Conservation (phyloP, 2,888 invertebrate species). For the Diogma glabrata region DNA sequence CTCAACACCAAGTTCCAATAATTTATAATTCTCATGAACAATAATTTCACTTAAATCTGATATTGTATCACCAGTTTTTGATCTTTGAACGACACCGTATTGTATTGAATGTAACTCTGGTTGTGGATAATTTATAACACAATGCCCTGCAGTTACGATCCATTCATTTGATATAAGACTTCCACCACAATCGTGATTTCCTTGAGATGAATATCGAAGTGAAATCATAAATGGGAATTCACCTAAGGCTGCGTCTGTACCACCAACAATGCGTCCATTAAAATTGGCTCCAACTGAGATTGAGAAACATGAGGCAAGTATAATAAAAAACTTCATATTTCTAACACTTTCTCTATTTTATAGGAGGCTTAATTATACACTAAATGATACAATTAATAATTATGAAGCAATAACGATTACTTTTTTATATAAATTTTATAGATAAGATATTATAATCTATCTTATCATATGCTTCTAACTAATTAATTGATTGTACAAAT, state of each 20-base stretch:
- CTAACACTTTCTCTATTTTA: no score
- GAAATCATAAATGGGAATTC: constrained; percentile 11
- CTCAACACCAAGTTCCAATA: no score
- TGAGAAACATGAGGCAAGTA: no score
- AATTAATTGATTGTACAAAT: no score
- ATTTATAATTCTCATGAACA: background rate
- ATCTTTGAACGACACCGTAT: background rate
- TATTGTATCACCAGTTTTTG: background rate
- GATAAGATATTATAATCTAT: no score
- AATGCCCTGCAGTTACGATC: constrained; percentile 8
- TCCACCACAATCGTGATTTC: constrained; percentile 4
- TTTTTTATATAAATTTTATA: no score
- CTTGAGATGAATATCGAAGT: background rate
- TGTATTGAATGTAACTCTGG: background rate
- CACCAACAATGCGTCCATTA: constrained; percentile 8
- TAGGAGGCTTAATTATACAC: no score
- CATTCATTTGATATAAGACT: constrained; percentile 1
- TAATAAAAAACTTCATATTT: no score
- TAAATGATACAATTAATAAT: no score
- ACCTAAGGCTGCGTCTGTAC: background rate
- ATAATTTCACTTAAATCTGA: constrained; percentile 3
- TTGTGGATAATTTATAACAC: background rate
- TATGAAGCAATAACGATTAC: no score
- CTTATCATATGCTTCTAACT: no score
- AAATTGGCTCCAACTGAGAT: no score